Conservation (phyloP, 2,888 invertebrate genomes). For the Balanococcus diminutus region DNA sequence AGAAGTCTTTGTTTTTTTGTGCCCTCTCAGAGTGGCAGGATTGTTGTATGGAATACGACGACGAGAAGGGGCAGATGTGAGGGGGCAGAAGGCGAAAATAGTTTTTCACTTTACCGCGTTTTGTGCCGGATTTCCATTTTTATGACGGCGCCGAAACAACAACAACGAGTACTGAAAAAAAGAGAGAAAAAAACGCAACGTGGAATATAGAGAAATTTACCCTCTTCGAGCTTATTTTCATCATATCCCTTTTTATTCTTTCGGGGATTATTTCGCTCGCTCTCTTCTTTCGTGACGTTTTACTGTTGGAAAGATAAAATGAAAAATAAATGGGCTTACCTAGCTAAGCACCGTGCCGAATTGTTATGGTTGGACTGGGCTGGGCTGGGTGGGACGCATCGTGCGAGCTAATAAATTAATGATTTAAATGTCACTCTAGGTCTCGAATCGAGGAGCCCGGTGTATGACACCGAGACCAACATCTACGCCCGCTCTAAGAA, state of each 20-base stretch:
- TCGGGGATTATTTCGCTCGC: constrained; percentile 30
- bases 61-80: no score
- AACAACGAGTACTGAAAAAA: not conserved
- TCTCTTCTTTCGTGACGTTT: constrained; percentile 24
- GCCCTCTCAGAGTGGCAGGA: not conserved
- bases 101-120: constrained; percentile 45
- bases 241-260: constrained; percentile 43
- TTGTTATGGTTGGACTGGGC: not conserved
- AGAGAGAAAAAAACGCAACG: no score
- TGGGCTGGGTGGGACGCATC: not conserved
- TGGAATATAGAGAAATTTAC: constrained; percentile 24
- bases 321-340: constrained; percentile 36
- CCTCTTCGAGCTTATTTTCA: constrained; percentile 43
- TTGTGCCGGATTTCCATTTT: constrained; percentile 51
- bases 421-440: constrained; percentile 16
- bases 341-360: not conserved
- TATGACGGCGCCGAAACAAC: constrained; percentile 54
- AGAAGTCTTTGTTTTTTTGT: not conserved
- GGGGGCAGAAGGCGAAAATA: not conserved
- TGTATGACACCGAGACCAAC: not conserved
- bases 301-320: constrained; percentile 28
- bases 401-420: constrained; percentile 11
- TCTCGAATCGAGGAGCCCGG: not conserved
- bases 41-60: not conserved
- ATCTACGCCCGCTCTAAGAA: not conserved